phyloP scores from a whole-genome alignment of 1,140 invertebrate species.

The Amyelois transitella region DNA sequence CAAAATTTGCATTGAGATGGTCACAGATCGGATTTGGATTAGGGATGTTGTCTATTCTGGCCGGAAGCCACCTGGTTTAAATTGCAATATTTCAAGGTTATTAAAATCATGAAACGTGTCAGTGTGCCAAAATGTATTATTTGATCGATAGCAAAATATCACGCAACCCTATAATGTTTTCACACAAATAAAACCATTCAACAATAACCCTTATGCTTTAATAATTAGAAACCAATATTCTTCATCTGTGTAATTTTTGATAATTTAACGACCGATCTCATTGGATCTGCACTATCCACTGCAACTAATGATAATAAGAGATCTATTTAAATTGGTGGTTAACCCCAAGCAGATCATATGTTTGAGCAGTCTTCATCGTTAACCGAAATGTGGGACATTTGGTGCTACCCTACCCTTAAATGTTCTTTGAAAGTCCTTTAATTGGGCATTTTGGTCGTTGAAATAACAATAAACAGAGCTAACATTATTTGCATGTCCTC shows the following conservation, averaged over 20 bases:
- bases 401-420: slow-evolving; percentile 26
- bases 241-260: not conserved
- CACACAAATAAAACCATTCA: not conserved
- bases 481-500: not conserved
- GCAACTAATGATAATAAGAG: not conserved
- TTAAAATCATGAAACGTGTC: no score
- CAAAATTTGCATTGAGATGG: no score
- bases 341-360: not conserved
- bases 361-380: not conserved
- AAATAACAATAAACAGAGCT: slow-evolving; percentile 4
- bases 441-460: slow-evolving; percentile 20
- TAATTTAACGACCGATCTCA: not conserved
- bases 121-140: not conserved
- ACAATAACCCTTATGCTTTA: not conserved
- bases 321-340: not conserved
- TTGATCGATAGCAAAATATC: not conserved
- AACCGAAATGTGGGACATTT: slow-evolving; percentile 24
- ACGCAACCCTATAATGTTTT: not conserved
- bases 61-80: no score
- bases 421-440: slow-evolving; percentile 26
- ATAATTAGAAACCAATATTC: not conserved
- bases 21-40: no score
- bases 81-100: no score
- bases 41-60: no score
- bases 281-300: not conserved